These are phyloP conservation scores for Catalaphyllia jardinei DNA, from an alignment of 64 coral and sea anemone genomes.

Conservation along the genomic window DNA sequence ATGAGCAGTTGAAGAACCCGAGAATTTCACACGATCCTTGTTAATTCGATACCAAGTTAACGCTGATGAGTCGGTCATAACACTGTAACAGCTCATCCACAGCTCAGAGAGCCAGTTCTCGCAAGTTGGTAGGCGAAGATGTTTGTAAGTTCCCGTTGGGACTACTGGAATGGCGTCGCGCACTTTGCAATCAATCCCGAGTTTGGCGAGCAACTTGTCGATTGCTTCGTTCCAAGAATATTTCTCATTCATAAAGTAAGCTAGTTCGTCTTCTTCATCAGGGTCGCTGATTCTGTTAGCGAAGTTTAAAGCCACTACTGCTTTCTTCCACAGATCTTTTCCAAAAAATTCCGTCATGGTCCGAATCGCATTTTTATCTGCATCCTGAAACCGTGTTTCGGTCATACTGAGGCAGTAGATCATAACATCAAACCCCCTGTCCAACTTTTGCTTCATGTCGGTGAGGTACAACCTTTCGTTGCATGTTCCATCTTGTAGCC, in stretches of 20 bases:
- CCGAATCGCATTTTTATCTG: conserved; percentile 12
- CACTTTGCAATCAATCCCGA: neutral
- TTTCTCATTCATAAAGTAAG: neutral
- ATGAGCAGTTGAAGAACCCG: neutral
- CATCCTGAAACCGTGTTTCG: neutral
- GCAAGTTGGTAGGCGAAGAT: neutral
- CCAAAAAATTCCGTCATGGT: conserved; percentile 7
- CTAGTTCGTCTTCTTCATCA: conserved; percentile 11
- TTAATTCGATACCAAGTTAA: neutral
- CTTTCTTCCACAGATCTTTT: neutral
- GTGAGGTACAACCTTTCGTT: neutral
- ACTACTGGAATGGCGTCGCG: neutral
- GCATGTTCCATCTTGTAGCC: neutral
- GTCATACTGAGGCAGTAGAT: neutral
- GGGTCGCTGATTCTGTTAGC: conserved; percentile 35
- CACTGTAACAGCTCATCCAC: neutral
- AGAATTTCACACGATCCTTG: neutral
- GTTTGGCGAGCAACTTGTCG: neutral
- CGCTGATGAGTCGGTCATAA: neutral
- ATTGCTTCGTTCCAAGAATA: neutral
- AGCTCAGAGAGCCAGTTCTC: neutral
- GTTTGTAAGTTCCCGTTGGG: neutral
- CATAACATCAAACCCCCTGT: neutral
- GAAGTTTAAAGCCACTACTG: conserved; percentile 36
- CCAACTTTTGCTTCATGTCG: conserved; percentile 1